Conservation (phyloP, 2,888 invertebrate genomes). For the Hydropsyche betteni region DNA sequence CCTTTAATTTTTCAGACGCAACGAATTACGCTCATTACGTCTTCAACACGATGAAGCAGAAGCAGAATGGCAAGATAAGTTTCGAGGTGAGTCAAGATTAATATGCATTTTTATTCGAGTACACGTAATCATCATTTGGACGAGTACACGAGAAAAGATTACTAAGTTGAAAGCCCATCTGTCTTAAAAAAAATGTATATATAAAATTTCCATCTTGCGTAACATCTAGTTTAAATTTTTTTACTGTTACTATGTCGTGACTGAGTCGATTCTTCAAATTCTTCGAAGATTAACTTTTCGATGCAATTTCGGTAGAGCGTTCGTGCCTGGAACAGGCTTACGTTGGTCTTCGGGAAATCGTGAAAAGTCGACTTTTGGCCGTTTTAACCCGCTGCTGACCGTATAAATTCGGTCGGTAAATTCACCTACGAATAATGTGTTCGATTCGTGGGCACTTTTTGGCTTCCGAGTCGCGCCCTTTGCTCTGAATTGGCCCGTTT, state of each 20-base stretch:
- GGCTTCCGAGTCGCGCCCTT: neutral
- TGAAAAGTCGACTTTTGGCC: neutral
- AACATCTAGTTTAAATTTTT: neutral
- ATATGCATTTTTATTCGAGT: constrained; percentile 10
- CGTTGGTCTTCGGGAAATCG: no score
- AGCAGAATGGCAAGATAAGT: constrained; percentile 82
- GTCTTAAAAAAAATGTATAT: neutral
- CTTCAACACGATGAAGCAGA: constrained; percentile 90
- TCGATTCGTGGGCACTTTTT: neutral
- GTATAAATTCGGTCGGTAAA: constrained; percentile 18
- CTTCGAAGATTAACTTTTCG: neutral
- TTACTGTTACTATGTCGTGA: constrained; percentile 3
- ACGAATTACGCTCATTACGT: constrained; percentile 91
- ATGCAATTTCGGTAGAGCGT: no score
- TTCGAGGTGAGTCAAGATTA: constrained; percentile 77
- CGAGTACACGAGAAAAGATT: neutral
- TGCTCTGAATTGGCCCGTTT: constrained; percentile 5
- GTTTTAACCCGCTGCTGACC: constrained; percentile 1
- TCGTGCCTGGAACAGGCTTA: no score
- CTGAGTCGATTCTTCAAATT: constrained; percentile 1
- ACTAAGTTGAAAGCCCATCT: neutral
- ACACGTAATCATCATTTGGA: neutral
- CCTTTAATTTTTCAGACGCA: constrained; percentile 73
- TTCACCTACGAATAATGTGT: neutral
- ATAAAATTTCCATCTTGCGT: neutral